These are phyloP conservation scores for Mus spicilegus DNA, from an alignment of 2,113 vertebrate genomes.

Conservation along the genomic window DNA sequence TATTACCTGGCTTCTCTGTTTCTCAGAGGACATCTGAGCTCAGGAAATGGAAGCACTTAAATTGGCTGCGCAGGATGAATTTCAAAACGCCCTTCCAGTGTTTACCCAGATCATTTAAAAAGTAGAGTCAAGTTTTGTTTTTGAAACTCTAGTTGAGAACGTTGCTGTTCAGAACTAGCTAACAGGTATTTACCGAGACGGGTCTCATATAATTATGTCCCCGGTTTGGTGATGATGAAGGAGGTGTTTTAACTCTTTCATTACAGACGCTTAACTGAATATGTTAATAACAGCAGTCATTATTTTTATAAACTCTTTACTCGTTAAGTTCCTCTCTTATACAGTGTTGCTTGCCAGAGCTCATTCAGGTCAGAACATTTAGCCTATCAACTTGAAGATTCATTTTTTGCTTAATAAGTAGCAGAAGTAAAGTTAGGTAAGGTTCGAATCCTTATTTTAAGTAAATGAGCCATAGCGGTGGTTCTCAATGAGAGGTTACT, in stretches of 20 bases:
- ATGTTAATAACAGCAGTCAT: not conserved
- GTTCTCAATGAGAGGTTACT: not conserved
- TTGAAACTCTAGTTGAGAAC: not conserved
- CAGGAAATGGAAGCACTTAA: not conserved
- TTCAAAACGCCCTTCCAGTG: not conserved
- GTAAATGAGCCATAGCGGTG: not conserved
- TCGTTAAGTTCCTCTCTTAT: not conserved
- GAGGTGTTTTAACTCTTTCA: not conserved
- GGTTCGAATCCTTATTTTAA: not conserved
- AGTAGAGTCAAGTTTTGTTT: not conserved
- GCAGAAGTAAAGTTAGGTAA: not conserved
- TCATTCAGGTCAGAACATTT: not conserved
- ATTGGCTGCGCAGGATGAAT: not conserved
- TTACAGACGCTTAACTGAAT: not conserved
- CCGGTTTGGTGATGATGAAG: not conserved
- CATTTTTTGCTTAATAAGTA: not conserved
- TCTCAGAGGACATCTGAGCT: not conserved
- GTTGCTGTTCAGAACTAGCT: rapidly evolving
- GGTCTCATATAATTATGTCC: not conserved
- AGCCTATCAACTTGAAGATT: not conserved
- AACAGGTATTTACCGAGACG: not conserved
- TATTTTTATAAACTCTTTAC: not conserved
- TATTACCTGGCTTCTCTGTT: slow-evolving; percentile 17
- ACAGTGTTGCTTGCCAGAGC: not conserved
- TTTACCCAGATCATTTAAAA: not conserved